Conservation (phyloP, 2,113 vertebrate genomes). For the Etheostoma cragini region DNA sequence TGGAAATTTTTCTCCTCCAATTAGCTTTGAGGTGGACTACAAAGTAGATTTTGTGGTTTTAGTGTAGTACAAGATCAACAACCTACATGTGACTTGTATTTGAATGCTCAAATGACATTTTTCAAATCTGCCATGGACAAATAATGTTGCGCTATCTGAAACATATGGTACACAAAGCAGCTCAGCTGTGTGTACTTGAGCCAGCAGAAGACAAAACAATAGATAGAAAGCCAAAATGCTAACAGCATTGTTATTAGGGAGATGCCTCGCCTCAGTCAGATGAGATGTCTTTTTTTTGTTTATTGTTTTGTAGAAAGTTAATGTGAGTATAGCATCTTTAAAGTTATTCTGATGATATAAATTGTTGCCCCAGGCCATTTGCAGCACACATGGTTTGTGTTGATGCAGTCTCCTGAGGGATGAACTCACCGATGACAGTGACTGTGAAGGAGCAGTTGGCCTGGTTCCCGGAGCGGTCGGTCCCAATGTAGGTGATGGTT, state of each 20-base stretch:
- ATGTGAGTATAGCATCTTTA: not conserved
- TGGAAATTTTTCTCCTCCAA: not conserved
- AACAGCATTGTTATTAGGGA: not conserved
- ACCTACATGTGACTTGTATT: not conserved
- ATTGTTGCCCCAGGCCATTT: not conserved
- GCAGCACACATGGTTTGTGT: conserved; percentile 3
- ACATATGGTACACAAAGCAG: conserved; percentile 10
- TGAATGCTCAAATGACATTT: not conserved
- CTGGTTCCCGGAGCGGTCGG: conserved; percentile 88
- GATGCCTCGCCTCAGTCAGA: not conserved
- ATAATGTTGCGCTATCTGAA: conserved; percentile 2
- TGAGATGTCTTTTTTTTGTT: not conserved
- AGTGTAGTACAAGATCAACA: not conserved
- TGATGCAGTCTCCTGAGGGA: not conserved
- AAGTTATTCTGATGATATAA: not conserved
- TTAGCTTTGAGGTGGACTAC: not conserved
- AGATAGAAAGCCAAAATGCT: not conserved
- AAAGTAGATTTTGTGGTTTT: not conserved
- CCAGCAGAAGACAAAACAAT: not conserved
- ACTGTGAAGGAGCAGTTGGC: conserved; percentile 94
- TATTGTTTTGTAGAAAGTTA: not conserved
- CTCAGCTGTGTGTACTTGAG: conserved; percentile 1
- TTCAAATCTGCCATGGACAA: not conserved
- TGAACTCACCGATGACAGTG: conserved; percentile 91
- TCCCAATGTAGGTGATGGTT: conserved; percentile 89